Base-by-base conservation (phyloP, 2,797 vertebrate genomes). In the Rhinella marina region DNA sequence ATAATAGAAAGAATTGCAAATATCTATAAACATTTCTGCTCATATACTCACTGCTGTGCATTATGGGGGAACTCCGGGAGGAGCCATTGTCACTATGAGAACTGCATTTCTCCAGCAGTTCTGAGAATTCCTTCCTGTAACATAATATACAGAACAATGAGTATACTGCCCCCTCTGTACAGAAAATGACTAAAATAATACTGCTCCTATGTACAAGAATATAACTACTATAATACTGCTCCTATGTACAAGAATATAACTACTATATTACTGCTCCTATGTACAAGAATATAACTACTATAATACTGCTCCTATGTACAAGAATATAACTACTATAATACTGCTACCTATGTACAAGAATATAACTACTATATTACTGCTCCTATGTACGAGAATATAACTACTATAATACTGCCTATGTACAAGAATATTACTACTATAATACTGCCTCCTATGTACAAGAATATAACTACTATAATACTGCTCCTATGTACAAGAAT, bases 41-140 rank as follows among this genome's bases (percentile, higher is more conserved):
- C 29, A 25, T 29, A 57, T 87, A 92, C 93, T 92, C 91, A 97
- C 96, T 80, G 0, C 92, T 88, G 0, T 96, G 96, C 92, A 96
- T 95, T 81, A 96, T 90, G 0, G 97, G 97, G 0, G 97, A 98
- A 91, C 95, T 97, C 82, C 96, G 95, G 0, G 96, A 95, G 0
- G 97, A 98, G 88, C 96, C 96, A 0, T 95, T 95, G 80, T 95
- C 97, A n/a, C 96, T 93, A n/a, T 94, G 96, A n/a, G 96, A 96
- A 77, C 96, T 96, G 0, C 96, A 97, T 90, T 97, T 97, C 91
- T 97, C 96, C 90, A 98, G 91, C 61, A 98, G 93, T 89, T 97
- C 97, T 0, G 96, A 92, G 90, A 98, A 98, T 91, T 98, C 97
- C 92, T 92, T 96, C 94, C 97, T 98, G 88, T 7, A 91, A 91